Conservation (phyloP, 2,797 vertebrate species). For the Okamejei kenojei region DNA sequence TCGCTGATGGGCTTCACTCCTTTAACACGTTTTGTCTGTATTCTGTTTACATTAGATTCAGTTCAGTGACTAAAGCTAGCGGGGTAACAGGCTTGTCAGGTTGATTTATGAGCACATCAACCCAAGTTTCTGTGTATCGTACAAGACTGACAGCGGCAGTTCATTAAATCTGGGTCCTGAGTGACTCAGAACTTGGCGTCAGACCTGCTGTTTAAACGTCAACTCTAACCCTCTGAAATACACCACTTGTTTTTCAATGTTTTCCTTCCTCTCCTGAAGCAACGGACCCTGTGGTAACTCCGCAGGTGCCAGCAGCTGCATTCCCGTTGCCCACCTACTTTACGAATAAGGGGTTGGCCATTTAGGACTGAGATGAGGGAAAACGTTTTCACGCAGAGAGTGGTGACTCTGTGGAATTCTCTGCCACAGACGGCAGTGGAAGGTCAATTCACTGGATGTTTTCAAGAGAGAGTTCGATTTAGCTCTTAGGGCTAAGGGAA, state of each 20-base stretch:
- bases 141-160: constrained; percentile 76
- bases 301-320: constrained; percentile 38
- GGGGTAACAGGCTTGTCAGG: constrained; percentile 81
- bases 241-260: constrained; percentile 43
- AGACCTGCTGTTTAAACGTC: constrained; percentile 52
- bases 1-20: constrained; percentile 65
- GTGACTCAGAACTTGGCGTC: constrained; percentile 61
- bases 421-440: too few relatives aligned
- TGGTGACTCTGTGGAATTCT: too few relatives aligned
- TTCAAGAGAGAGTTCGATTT: too few relatives aligned
- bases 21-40: constrained; percentile 66
- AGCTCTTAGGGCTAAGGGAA: too few relatives aligned
- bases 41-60: constrained; percentile 79
- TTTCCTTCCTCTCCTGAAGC: background rate
- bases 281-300: constrained; percentile 31
- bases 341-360: too few relatives aligned
- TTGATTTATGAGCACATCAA: constrained; percentile 98
- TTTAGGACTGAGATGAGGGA: too few relatives aligned
- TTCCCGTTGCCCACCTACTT: background rate
- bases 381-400: too few relatives aligned
- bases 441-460: too few relatives aligned
- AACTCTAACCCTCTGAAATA: constrained; percentile 54
- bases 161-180: constrained; percentile 82
- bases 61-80: constrained; percentile 80
- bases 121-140: constrained; percentile 81